phyloP scores from a whole-genome alignment of 92 coral and sea anemone species.

The Phenganax subtilis region DNA sequence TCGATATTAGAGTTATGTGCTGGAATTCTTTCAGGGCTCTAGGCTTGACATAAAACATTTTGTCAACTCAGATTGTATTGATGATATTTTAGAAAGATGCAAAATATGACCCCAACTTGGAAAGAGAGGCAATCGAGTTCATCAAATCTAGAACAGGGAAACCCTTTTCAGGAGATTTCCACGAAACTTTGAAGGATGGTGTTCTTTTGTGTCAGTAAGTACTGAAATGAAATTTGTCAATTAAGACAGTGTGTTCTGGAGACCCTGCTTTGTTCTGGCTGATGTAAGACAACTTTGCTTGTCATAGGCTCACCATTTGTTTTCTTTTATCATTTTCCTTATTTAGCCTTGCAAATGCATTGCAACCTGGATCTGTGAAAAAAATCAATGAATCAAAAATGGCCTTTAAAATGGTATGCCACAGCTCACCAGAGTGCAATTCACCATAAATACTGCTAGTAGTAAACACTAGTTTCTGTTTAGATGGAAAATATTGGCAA shows the following conservation, averaged over 20 bases:
- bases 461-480: not conserved
- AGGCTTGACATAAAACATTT: not conserved
- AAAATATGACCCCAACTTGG: conserved; percentile 71
- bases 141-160: conserved; percentile 59
- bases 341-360: conserved; percentile 62
- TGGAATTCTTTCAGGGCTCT: not conserved
- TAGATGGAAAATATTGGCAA: conserved; percentile 90
- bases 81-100: conserved; percentile 61
- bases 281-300: too few species aligned
- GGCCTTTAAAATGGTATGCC: conserved; percentile 79
- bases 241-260: not conserved
- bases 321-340: not conserved
- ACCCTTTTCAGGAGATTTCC: conserved; percentile 47
- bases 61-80: not conserved
- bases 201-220: conserved; percentile 53
- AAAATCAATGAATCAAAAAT: conserved; percentile 65
- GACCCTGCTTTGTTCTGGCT: too few species aligned
- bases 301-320: too few species aligned
- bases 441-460: not conserved
- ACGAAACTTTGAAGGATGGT: conserved; percentile 64
- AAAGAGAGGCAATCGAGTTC: conserved; percentile 55
- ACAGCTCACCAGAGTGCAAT: not conserved
- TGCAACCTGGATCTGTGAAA: conserved; percentile 54
- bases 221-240: not conserved
- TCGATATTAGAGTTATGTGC: not conserved